Evolutionary conservation across 2,113 vertebrate species (phyloP).

Genomic region (Pelecanus crispus): DNA sequence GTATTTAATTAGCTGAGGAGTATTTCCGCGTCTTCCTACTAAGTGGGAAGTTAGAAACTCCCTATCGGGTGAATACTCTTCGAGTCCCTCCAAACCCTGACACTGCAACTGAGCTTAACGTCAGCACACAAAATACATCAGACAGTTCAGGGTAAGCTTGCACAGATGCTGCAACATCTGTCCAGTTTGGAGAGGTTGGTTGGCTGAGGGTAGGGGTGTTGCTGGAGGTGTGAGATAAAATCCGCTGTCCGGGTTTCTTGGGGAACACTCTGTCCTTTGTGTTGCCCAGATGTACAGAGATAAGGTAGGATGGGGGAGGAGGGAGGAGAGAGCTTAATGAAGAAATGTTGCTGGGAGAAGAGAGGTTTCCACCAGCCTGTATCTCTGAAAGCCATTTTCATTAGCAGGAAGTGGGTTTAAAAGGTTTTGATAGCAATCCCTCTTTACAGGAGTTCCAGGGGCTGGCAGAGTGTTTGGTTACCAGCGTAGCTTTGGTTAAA

Average conservation of each 20-base stretch:
- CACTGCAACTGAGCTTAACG: neutral
- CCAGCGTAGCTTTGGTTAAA: slow-evolving; percentile 12
- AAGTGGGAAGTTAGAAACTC: slow-evolving; percentile 3
- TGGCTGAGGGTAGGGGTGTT: neutral
- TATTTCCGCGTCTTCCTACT: neutral
- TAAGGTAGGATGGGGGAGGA: neutral
- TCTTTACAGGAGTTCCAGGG: neutral
- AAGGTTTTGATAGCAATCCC: neutral
- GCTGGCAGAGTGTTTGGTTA: neutral
- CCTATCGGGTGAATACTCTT: neutral
- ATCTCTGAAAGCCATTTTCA: neutral
- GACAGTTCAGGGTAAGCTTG: neutral
- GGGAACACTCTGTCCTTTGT: neutral
- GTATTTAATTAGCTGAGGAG: slow-evolving; percentile 41
- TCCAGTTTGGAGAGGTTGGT: neutral
- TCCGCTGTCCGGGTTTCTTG: neutral
- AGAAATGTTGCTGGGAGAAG: neutral
- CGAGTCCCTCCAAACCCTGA: neutral
- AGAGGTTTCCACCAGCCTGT: neutral
- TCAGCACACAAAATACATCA: neutral
- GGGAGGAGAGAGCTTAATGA: neutral
- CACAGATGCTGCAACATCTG: slow-evolving; percentile 47
- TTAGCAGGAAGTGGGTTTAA: neutral
- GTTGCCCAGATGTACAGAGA: neutral
- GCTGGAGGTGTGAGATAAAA: neutral